Percentiles rank a stretch among this genome's conserved stretches.
These are phyloP conservation scores for Gorsachius goisagi DNA, from an alignment of 2,113 vertebrate species.

Conservation along the genomic window DNA sequence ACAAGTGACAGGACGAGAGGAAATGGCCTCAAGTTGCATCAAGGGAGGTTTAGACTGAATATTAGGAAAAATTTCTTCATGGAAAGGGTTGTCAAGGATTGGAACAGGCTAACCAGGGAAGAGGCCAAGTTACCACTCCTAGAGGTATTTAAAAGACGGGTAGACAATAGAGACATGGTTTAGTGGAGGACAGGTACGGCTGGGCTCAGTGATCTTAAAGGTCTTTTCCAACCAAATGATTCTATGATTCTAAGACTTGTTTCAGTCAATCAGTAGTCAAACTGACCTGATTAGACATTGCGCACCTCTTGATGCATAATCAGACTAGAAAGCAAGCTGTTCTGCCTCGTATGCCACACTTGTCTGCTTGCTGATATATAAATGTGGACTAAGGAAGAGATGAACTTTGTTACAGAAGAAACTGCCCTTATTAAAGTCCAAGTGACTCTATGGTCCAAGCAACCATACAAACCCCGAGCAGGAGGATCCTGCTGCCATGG, in stretches of 20 bases:
- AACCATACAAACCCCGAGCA: neutral
- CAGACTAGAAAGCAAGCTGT: neutral
- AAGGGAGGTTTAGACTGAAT: too few relatives aligned
- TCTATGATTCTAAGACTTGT: neutral
- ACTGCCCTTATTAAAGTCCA: neutral
- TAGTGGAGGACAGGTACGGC: too few relatives aligned
- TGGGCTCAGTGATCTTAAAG: too few relatives aligned
- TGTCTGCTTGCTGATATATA: neutral
- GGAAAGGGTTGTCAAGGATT: too few relatives aligned
- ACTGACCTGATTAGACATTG: neutral
- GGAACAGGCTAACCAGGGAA: too few relatives aligned
- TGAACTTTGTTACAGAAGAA: neutral
- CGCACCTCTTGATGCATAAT: neutral
- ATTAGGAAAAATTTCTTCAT: too few relatives aligned
- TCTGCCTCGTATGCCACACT: neutral
- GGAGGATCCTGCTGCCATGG: neutral
- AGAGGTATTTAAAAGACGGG: too few relatives aligned
- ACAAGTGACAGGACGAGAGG: too few relatives aligned
- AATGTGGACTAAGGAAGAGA: neutral
- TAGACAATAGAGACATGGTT: too few relatives aligned
- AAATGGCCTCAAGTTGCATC: too few relatives aligned
- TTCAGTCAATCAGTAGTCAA: neutral
- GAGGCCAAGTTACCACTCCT: too few relatives aligned
- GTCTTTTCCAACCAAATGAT: too few relatives aligned
- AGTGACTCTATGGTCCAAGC: neutral